These are phyloP conservation scores for Campylomormyrus tamandua DNA, from an alignment of 2,113 vertebrate genomes.

Conservation along the genomic window DNA sequence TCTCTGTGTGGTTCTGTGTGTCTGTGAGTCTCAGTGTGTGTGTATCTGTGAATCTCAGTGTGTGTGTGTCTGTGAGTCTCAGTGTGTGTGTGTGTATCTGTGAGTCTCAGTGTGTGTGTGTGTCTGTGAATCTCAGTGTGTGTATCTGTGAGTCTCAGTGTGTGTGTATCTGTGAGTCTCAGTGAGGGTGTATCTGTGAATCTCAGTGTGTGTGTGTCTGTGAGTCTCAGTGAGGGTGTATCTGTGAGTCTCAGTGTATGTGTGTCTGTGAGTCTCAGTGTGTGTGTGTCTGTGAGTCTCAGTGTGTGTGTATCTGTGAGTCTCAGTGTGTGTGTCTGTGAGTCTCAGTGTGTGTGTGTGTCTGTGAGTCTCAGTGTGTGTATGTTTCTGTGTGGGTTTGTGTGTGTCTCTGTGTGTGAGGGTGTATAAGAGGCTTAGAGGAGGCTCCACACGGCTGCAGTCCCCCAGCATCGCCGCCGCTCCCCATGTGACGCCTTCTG, in stretches of 20 bases:
- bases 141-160: background rate
- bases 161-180: background rate
- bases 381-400: background rate
- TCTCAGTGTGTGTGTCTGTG: background rate
- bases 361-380: background rate
- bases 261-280: background rate
- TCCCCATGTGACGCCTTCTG: constrained; percentile 42
- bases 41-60: background rate
- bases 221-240: background rate
- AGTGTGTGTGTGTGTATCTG: background rate
- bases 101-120: background rate
- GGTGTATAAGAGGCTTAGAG: constrained; percentile 50
- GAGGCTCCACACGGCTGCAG: constrained; percentile 38
- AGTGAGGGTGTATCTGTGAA: background rate
- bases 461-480: constrained; percentile 41
- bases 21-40: background rate
- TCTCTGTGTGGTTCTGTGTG: background rate
- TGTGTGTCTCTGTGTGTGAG: constrained; percentile 30
- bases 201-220: background rate
- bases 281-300: background rate
- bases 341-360: too few species aligned
- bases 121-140: background rate
- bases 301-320: too few species aligned
- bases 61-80: too few species aligned
- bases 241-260: background rate